These are phyloP conservation scores for Pongo abelii DNA, from an alignment of 2,113 vertebrate species.

Conservation along the genomic window DNA sequence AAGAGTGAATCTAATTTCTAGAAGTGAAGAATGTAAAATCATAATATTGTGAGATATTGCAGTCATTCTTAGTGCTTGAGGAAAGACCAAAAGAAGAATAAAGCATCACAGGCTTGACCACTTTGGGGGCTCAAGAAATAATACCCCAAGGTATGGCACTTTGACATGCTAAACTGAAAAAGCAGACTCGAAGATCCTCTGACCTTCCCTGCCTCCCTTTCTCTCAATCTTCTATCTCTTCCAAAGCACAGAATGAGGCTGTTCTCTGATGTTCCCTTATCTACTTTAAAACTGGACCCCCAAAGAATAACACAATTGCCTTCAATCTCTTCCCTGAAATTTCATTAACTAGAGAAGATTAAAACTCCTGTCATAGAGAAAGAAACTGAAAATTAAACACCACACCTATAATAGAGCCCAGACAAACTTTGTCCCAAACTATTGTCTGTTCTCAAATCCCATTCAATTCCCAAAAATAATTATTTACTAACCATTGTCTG, in stretches of 20 bases:
- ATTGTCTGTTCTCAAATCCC: not conserved
- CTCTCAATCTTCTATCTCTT: not conserved
- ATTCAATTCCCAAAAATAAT: not conserved
- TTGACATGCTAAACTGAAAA: not conserved
- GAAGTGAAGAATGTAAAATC: not conserved
- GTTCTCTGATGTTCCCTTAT: not conserved
- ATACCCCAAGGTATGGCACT: not conserved
- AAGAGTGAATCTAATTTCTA: slow-evolving; percentile 15
- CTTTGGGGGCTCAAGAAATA: not conserved
- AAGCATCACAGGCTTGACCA: not conserved
- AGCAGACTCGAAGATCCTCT: not conserved
- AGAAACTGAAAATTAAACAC: not conserved
- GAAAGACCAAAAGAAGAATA: not conserved
- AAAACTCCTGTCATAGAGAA: not conserved
- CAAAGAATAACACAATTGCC: not conserved
- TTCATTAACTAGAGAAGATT: not conserved
- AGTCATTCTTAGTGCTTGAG: not conserved
- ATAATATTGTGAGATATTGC: not conserved
- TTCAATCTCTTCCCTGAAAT: not conserved
- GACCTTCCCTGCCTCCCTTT: not conserved
- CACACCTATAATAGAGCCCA: not conserved
- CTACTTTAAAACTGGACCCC: not conserved
- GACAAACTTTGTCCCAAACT: not conserved
- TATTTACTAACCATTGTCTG: not conserved
- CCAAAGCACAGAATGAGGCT: not conserved